Percentiles rank a stretch among this genome's conserved stretches.
phyloP scores from a whole-genome alignment of 2,113 vertebrate species.

The Phodopus roborovskii region DNA sequence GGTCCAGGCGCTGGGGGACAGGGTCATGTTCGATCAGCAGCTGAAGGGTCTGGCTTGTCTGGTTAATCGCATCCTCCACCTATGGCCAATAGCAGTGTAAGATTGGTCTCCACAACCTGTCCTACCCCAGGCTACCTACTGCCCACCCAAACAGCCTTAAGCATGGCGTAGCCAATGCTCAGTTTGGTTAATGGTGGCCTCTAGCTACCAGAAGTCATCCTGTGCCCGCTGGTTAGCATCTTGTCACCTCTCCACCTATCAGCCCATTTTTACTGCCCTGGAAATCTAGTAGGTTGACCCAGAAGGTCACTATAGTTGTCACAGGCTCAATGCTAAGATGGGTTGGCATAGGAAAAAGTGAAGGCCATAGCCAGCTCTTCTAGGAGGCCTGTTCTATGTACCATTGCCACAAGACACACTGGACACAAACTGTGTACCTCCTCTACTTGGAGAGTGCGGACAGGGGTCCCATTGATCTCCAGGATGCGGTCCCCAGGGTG shows the following conservation, averaged over 20 bases:
- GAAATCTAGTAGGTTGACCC: background rate
- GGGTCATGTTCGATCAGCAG: constrained; percentile 97
- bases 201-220: background rate
- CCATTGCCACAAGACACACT: background rate
- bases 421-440: constrained; percentile 87
- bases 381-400: background rate
- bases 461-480: constrained; percentile 96
- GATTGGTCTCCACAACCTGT: background rate
- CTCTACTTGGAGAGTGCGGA: constrained; percentile 90
- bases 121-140: background rate
- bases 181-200: constrained; percentile 33
- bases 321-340: constrained; percentile 18
- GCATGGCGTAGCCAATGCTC: background rate
- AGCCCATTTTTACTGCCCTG: constrained; percentile 7
- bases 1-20: constrained; percentile 92
- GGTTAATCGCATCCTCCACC: constrained; percentile 94
- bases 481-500: constrained; percentile 96
- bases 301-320: background rate
- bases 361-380: background rate
- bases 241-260: background rate
- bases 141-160: constrained; percentile 7
- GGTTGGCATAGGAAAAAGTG: background rate
- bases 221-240: constrained; percentile 24
- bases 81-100: constrained; percentile 77
- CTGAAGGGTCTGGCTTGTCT: constrained; percentile 95